Evolutionary conservation across 2,888 invertebrate species (phyloP).

Genomic region (Cryptocephalus primarius): DNA sequence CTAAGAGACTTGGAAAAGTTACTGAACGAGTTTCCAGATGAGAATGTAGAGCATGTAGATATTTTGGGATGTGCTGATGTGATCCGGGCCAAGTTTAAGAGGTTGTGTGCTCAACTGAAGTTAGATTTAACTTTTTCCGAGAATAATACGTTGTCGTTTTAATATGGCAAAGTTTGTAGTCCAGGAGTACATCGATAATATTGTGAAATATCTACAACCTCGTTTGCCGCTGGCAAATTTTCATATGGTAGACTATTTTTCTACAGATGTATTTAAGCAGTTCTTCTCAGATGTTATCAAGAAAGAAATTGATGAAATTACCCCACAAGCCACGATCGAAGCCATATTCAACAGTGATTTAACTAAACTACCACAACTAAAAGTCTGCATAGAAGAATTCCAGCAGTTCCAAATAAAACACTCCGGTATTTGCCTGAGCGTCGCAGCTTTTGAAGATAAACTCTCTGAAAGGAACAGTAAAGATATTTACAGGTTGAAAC

Average conservation of each 20-base stretch:
- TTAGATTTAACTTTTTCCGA: slow-evolving; percentile 45
- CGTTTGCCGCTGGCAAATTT: slow-evolving; percentile 56
- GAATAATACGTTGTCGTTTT: slow-evolving; percentile 49
- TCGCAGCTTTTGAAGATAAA: slow-evolving; percentile 33
- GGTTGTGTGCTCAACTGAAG: slow-evolving; percentile 56
- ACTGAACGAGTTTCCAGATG: slow-evolving; percentile 53
- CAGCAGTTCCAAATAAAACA: slow-evolving; percentile 26
- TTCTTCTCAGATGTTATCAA: slow-evolving; percentile 39
- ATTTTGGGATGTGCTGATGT: slow-evolving; percentile 49
- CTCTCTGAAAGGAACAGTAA: slow-evolving; percentile 31
- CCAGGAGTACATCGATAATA: slow-evolving; percentile 38
- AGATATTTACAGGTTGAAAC: slow-evolving; percentile 28
- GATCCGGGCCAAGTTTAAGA: slow-evolving; percentile 59
- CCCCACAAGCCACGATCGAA: too few species aligned
- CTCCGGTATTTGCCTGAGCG: slow-evolving; percentile 36
- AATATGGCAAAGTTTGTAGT: slow-evolving; percentile 20
- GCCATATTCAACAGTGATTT: slow-evolving; percentile 38
- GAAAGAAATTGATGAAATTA: slow-evolving; percentile 33
- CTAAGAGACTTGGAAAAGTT: slow-evolving; percentile 46
- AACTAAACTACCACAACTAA: slow-evolving; percentile 17
- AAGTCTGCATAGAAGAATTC: slow-evolving; percentile 23
- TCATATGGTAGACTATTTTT: slow-evolving; percentile 68
- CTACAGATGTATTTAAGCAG: slow-evolving; percentile 45
- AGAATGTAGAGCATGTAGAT: slow-evolving; percentile 55
- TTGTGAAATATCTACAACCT: slow-evolving; percentile 47